Evolutionary conservation across 2,888 invertebrate genomes (phyloP).

Genomic region (Mesopsocus fuscifrons): DNA sequence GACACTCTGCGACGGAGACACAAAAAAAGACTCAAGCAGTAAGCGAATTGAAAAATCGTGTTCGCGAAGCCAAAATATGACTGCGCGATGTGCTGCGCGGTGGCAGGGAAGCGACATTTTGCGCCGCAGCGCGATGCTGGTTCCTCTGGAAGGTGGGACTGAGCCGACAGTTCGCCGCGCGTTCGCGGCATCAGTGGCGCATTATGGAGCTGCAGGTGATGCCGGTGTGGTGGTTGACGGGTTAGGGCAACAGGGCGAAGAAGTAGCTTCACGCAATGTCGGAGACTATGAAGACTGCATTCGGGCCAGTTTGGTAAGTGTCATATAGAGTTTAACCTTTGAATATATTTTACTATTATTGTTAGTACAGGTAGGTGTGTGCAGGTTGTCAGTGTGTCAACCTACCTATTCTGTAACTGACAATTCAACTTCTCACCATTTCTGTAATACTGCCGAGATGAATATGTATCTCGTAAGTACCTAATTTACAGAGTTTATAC

Average conservation of each 20-base stretch:
- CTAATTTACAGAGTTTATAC: too few relatives aligned
- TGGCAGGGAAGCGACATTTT: constrained; percentile 32
- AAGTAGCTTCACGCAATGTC: constrained; percentile 31
- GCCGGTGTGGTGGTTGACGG: constrained; percentile 67
- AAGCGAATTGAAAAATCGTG: constrained; percentile 56
- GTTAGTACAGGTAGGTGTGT: too few relatives aligned
- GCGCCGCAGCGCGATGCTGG: constrained; percentile 34
- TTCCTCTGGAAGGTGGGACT: constrained; percentile 57
- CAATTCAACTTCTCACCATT: too few relatives aligned
- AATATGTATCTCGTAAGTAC: too few relatives aligned
- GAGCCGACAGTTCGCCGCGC: constrained; percentile 39
- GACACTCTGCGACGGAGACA: constrained; percentile 60
- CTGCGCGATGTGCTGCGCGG: constrained; percentile 45
- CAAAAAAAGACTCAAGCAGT: constrained; percentile 38
- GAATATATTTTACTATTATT: too few relatives aligned
- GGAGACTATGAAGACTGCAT: constrained; percentile 39
- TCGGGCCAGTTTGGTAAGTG: constrained; percentile 38
- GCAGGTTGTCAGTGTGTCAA: too few relatives aligned
- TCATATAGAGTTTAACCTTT: too few relatives aligned
- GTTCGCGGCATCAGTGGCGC: constrained; percentile 38
- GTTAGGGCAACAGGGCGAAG: constrained; percentile 51
- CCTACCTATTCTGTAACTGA: too few relatives aligned
- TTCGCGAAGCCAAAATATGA: constrained; percentile 42
- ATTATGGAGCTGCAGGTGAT: constrained; percentile 27
- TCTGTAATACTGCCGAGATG: too few relatives aligned